phyloP scores from a whole-genome alignment of 2,797 vertebrate species.

The Poeciliopsis paucimaculata region DNA sequence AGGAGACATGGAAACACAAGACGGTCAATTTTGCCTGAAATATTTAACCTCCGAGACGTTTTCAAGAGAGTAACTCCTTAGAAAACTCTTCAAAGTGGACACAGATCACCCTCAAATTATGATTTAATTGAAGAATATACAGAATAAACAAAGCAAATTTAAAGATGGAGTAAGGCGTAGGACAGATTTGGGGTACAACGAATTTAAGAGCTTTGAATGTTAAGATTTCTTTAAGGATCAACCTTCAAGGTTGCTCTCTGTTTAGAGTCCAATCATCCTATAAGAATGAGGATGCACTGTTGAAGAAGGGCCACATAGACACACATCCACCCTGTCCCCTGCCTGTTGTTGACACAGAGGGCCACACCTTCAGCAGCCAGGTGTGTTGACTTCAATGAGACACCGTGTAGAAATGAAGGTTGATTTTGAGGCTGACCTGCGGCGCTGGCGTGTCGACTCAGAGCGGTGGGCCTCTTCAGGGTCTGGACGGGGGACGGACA shows the following conservation, averaged over 20 bases:
- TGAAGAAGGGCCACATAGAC: not conserved
- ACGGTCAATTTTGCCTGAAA: not conserved
- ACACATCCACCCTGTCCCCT: not conserved
- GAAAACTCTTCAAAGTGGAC: not conserved
- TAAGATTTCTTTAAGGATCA: not conserved
- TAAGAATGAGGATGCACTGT: no score
- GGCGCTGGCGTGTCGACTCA: conserved; percentile 93
- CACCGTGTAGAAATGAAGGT: not conserved
- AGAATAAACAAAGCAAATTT: not conserved
- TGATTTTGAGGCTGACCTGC: conserved; percentile 64
- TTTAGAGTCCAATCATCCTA: not conserved
- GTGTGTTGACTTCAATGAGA: not conserved
- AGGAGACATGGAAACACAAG: not conserved
- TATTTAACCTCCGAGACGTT: not conserved
- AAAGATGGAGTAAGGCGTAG: not conserved
- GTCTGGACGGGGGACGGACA: conserved; percentile 80
- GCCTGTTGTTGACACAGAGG: not conserved
- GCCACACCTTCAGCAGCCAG: not conserved
- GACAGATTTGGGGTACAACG: not conserved
- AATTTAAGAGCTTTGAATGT: not conserved
- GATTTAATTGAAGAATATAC: not conserved
- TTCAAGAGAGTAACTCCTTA: not conserved
- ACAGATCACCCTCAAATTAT: not conserved
- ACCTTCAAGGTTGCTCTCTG: not conserved
- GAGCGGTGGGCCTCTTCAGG: conserved; percentile 89